Evolutionary conservation across 2,113 vertebrate genomes (phyloP).

Genomic region (Oryzias curvinotus): DNA sequence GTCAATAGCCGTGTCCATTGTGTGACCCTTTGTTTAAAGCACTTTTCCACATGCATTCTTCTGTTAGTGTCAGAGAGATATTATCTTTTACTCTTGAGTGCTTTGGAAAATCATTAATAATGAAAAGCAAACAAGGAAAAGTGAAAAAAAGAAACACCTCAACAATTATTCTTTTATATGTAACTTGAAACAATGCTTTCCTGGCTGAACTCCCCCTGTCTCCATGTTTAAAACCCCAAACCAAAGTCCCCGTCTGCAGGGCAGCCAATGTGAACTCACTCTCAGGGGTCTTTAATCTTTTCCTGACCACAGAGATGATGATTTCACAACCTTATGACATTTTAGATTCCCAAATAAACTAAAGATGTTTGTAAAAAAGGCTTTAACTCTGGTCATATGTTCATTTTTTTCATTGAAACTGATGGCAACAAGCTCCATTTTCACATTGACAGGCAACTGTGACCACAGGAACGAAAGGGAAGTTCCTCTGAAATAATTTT

Average conservation of each 20-base stretch:
- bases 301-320: slow-evolving; percentile 41
- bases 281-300: slow-evolving; percentile 29
- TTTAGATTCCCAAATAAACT: slow-evolving; percentile 26
- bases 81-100: neutral
- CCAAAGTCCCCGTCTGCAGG: slow-evolving; percentile 26
- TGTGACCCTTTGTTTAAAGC: too few species aligned
- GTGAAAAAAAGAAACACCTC: neutral
- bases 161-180: slow-evolving; percentile 12
- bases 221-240: slow-evolving; percentile 36
- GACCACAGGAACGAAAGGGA: slow-evolving; percentile 52
- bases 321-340: slow-evolving; percentile 26
- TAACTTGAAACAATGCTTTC: slow-evolving; percentile 6
- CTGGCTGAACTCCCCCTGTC: slow-evolving; percentile 32
- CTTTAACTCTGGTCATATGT: slow-evolving; percentile 26
- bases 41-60: neutral
- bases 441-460: slow-evolving; percentile 32
- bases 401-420: slow-evolving; percentile 31
- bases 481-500: slow-evolving; percentile 29
- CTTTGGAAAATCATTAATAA: neutral
- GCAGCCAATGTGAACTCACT: slow-evolving; percentile 47
- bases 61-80: neutral
- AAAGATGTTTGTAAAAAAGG: slow-evolving; percentile 19
- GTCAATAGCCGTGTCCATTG: too few species aligned
- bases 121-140: slow-evolving; percentile 1
- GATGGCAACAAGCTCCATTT: slow-evolving; percentile 35